Percentiles rank a stretch among this genome's conserved stretches.
phyloP scores from a whole-genome alignment of 35 echinoderm and acorn worm species.

The Lytechinus pictus region DNA sequence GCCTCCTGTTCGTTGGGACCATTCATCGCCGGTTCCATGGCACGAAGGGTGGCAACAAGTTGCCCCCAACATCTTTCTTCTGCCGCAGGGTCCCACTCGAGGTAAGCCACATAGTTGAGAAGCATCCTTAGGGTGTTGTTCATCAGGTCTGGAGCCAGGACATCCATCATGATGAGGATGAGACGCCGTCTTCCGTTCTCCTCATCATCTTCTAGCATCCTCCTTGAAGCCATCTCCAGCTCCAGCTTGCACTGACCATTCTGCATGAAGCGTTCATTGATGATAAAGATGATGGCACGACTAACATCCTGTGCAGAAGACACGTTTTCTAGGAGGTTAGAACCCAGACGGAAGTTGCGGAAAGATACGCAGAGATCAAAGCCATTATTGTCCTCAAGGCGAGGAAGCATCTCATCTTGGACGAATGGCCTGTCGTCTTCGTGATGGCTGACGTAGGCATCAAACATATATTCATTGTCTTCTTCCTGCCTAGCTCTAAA shows the following conservation, averaged over 20 bases:
- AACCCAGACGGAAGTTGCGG: conserved; percentile 13
- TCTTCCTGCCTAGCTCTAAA: neutral
- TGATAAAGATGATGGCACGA: neutral
- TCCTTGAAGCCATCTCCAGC: conserved; percentile 9
- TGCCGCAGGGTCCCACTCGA: neutral
- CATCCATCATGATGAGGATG: neutral
- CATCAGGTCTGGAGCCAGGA: neutral
- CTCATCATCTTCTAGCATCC: neutral
- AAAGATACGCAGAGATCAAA: conserved; percentile 2
- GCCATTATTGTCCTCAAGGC: neutral
- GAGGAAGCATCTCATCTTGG: neutral
- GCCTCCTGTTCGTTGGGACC: neutral
- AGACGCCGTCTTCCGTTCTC: neutral
- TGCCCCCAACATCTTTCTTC: conserved; percentile 18
- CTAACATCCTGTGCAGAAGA: neutral
- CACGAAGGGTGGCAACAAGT: neutral
- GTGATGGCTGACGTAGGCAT: conserved; percentile 24
- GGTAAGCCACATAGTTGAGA: neutral
- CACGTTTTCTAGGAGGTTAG: neutral
- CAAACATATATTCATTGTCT: neutral
- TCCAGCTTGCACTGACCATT: conserved; percentile 18
- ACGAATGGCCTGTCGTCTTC: neutral
- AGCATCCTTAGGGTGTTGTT: neutral
- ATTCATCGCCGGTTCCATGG: neutral
- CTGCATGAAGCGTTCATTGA: conserved; percentile 14